These are phyloP conservation scores for Hololepta plana DNA, from an alignment of 2,888 invertebrate species.

Conservation along the genomic window DNA sequence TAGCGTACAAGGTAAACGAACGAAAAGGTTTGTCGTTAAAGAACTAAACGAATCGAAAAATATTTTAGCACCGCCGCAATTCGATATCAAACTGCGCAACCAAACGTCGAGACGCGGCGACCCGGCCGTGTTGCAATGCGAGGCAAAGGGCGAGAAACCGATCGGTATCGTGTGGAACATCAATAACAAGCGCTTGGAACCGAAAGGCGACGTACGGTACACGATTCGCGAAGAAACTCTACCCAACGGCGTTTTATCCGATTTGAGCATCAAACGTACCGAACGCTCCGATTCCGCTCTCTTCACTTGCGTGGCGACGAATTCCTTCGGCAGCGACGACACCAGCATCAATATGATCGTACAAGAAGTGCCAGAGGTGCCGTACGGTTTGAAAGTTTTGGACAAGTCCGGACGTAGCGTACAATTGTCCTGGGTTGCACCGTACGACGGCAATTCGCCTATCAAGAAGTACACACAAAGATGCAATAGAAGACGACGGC, in stretches of 20 bases:
- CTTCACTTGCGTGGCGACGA: constrained; percentile 83
- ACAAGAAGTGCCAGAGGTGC: constrained; percentile 81
- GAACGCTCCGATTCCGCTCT: constrained; percentile 78
- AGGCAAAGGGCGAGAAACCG: constrained; percentile 87
- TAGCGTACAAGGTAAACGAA: constrained; percentile 66
- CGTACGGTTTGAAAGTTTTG: constrained; percentile 70
- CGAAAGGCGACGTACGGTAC: constrained; percentile 77
- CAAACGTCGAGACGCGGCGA: constrained; percentile 83
- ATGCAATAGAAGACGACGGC: background rate
- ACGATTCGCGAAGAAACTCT: constrained; percentile 77
- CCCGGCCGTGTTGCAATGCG: constrained; percentile 79
- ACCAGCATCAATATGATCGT: constrained; percentile 92
- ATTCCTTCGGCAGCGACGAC: constrained; percentile 86
- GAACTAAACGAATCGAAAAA: background rate
- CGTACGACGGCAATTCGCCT: constrained; percentile 81
- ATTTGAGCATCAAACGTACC: constrained; percentile 75
- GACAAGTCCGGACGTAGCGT: constrained; percentile 84
- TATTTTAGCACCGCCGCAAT: constrained; percentile 70
- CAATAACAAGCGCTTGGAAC: constrained; percentile 81
- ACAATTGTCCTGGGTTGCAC: constrained; percentile 81
- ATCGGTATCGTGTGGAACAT: constrained; percentile 91
- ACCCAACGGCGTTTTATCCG: constrained; percentile 73
- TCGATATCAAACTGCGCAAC: constrained; percentile 79
- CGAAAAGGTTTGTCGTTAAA: no score
- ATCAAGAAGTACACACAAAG: constrained; percentile 46